Base-by-base conservation (phyloP, 2,113 vertebrate genomes). In the Dicerorhinus sumatrensis region DNA sequence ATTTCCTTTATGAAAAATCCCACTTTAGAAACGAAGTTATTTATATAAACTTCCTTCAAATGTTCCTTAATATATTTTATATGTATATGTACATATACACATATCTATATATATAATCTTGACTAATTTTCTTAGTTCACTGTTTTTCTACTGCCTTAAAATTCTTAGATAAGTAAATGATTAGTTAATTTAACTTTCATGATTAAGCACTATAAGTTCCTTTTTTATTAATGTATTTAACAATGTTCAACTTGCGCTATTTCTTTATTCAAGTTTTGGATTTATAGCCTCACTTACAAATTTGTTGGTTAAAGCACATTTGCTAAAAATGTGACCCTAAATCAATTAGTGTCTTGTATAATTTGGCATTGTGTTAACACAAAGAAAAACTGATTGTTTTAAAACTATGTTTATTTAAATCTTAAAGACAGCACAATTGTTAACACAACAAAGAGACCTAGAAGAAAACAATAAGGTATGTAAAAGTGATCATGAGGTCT, bases 151-250 rank as follows among this genome's bases (percentile, higher is more conserved):
- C 31, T 86, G 11, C n/a, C 4, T 69, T 95, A 5, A n/a, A 81
- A 9, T 63, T 81, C 81, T 76, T 42, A 81, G 46, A 62, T 54
- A 51, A 48, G 58, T 65, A 75, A 51, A 69, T 65, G 4, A 29
- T 56, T 51, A 51, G 12, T 89, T 93, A 51, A 17, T 89, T 93
- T 73, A n/a, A 75, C 72, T 84, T 97, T 95, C 8, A 65, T 86
- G 13, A 75, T 93, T 60, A 86, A 90, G 1, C 9, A 73, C 18
- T 73, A 5, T 65, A 10, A 80, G 3, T 51, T 60, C 5, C 11
- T 81, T 80, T 85, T 56, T 29, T 63, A 18, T 27, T 60, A 89
- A 58, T 51, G 2, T 48, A 80, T 81, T 75, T 90, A 42, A 46
- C 12, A 14, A 73, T 67, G 42, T 69, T 79, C 25, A 73, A 14